These are phyloP conservation scores for Marmota flaviventris DNA, from an alignment of 2,113 vertebrate species.

Conservation along the genomic window DNA sequence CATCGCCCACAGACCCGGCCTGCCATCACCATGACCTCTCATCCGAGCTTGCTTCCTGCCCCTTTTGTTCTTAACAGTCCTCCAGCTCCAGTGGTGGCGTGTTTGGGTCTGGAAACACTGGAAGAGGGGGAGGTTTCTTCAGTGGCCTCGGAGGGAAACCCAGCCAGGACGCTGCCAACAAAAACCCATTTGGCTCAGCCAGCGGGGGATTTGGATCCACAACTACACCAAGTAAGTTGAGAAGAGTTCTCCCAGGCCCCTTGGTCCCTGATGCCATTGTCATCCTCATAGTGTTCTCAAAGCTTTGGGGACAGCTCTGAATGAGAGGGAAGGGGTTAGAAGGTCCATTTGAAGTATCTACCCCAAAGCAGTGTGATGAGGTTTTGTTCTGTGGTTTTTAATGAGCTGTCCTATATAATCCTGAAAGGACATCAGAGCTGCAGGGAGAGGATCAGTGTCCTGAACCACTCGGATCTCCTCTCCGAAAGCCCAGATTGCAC, in stretches of 20 bases:
- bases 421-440: neutral
- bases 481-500: neutral
- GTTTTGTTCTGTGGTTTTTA: neutral
- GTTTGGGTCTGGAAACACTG: conserved; percentile 90
- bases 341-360: neutral
- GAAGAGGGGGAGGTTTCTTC: conserved; percentile 93
- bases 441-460: neutral
- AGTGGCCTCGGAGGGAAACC: conserved; percentile 98
- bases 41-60: conserved; percentile 26
- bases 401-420: neutral
- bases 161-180: conserved; percentile 97
- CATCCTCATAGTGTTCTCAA: neutral
- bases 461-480: neutral
- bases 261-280: neutral
- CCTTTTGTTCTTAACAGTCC: conserved; percentile 83
- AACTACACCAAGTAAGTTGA: conserved; percentile 87
- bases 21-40: neutral
- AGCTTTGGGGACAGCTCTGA: neutral
- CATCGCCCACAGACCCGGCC: neutral
- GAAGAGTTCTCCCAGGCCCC: neutral
- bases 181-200: conserved; percentile 95
- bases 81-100: conserved; percentile 89
- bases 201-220: conserved; percentile 87
- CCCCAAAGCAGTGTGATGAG: neutral
- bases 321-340: neutral